These are phyloP conservation scores for Brevipalpus yothersi DNA, from an alignment of 1,140 invertebrate species.

Conservation along the genomic window DNA sequence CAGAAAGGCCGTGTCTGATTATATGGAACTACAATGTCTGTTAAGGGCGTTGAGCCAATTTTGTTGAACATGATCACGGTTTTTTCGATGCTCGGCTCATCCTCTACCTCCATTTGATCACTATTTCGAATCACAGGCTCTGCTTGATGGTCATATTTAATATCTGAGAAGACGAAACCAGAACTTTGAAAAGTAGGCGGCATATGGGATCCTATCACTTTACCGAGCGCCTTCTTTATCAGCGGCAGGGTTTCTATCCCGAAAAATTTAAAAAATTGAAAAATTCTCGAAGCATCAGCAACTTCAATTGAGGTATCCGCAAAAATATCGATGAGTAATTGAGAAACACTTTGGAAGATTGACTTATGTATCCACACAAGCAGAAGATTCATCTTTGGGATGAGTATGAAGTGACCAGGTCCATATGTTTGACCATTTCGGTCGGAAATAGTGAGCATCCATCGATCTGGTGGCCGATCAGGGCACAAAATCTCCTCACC, in stretches of 20 bases:
- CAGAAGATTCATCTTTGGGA: neutral
- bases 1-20: conserved; percentile 1
- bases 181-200: neutral
- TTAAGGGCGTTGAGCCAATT: too few species aligned
- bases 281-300: neutral
- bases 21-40: conserved; percentile 1
- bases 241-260: neutral
- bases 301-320: neutral
- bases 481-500: too few species aligned
- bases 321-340: neutral
- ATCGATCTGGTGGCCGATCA: too few species aligned
- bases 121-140: neutral
- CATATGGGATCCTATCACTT: neutral
- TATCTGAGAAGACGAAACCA: neutral
- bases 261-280: neutral
- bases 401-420: neutral
- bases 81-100: too few species aligned
- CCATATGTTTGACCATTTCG: neutral
- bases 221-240: neutral
- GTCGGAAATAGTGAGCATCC: neutral
- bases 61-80: too few species aligned
- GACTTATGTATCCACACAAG: neutral
- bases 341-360: neutral
- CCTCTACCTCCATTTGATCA: too few species aligned
- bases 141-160: neutral